A percentile compares a stretch with the other conserved stretches of the same genome.
These are phyloP conservation scores for Procambarus virginalis DNA, from an alignment of 1,140 invertebrate species.

Conservation along the genomic window DNA sequence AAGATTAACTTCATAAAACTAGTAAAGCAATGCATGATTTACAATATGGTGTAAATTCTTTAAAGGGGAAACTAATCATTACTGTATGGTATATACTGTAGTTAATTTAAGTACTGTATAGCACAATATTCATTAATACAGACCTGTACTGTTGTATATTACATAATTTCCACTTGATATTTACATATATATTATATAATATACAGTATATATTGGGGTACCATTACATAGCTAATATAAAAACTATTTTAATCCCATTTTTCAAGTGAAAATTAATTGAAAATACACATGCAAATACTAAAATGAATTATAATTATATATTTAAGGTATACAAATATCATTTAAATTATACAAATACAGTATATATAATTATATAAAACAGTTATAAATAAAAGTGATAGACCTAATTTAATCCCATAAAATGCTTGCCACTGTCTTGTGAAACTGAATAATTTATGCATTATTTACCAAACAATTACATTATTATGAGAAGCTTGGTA, in stretches of 20 bases:
- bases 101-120: too few relatives aligned
- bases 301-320: neutral
- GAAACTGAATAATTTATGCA: neutral
- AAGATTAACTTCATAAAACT: neutral
- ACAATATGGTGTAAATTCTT: neutral
- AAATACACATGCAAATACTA: neutral
- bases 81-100: too few relatives aligned
- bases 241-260: too few relatives aligned
- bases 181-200: too few relatives aligned
- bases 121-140: too few relatives aligned
- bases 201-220: too few relatives aligned
- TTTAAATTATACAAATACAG: too few relatives aligned
- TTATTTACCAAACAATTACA: neutral
- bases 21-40: neutral
- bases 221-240: too few relatives aligned
- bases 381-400: neutral
- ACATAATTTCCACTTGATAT: too few relatives aligned
- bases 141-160: too few relatives aligned
- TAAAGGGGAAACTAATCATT: neutral
- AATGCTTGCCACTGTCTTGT: neutral
- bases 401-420: neutral
- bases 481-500: neutral
- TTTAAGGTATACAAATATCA: neutral
- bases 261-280: neutral
- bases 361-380: too few relatives aligned